Percentiles rank a stretch among this genome's conserved stretches.
Conservation (phyloP, 2,888 invertebrate genomes). For the Noctua janthina region DNA sequence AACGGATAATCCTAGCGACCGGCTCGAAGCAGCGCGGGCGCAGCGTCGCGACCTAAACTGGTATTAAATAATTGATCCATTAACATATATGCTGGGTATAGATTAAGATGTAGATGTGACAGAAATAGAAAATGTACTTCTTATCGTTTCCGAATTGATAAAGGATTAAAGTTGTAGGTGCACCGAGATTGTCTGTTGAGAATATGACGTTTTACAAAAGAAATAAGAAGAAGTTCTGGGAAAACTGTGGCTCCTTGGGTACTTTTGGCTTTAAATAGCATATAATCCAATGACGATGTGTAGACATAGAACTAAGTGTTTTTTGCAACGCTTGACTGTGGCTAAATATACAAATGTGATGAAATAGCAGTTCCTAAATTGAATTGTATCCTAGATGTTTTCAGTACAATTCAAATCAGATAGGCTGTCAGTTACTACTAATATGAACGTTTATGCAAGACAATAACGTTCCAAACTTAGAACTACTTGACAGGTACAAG, state of each 20-base stretch:
- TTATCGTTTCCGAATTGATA: conserved; percentile 10
- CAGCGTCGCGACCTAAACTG: conserved; percentile 67
- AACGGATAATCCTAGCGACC: conserved; percentile 63
- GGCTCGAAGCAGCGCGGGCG: conserved; percentile 46
- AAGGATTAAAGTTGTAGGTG: not conserved
- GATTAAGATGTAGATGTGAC: conserved; percentile 50
- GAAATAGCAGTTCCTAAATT: conserved; percentile 18
- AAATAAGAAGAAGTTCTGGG: not conserved
- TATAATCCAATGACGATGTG: not conserved
- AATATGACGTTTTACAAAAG: not conserved
- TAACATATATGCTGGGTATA: conserved; percentile 62
- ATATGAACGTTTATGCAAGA: conserved; percentile 34
- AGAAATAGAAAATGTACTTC: not conserved
- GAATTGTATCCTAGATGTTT: conserved; percentile 22
- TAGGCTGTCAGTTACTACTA: conserved; percentile 18
- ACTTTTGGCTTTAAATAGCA: not conserved
- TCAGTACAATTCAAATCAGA: conserved; percentile 7
- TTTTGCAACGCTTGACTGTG: not conserved
- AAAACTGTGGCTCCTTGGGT: not conserved
- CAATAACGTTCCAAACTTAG: conserved; percentile 34
- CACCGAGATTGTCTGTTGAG: not conserved
- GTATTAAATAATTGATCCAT: conserved; percentile 70
- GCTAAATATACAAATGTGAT: not conserved
- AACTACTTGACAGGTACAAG: conserved; percentile 47
- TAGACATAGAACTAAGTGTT: not conserved